Base-by-base conservation (phyloP, 2,888 invertebrate genomes). In the Argyresthia goedartella region DNA sequence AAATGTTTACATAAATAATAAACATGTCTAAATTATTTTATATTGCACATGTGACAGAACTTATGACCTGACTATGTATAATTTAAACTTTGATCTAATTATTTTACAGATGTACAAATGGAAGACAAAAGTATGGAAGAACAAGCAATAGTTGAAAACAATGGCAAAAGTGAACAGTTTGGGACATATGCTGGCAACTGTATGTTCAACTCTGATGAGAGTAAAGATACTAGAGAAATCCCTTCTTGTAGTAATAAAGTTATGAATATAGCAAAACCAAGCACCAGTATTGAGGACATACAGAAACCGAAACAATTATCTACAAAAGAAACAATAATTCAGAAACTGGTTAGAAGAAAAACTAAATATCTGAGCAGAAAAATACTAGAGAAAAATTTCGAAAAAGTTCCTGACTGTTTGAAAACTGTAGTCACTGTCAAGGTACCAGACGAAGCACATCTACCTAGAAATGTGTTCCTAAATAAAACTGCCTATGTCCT, bases 381-480 rank as follows among this genome's bases (percentile, higher is more conserved):
- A 55, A 58, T 41, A 9, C 41, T 69, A 6, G 60, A 67, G 33
- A 64, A 62, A 47, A 55, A 52, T 58, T 78, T 80, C 50, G 62
- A 69, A 46, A 61, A 60, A 51, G 51, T 84, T 42, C 79, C 82
- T 16, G 71, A 77, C n/a, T 65, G 60, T 15, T 60, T 67, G 47
- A 66, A 71, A 54, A 58, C 63, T 34, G 51, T 65, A n/a, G 64
- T 76, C 1, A 65, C 65, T 25, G 52, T 81, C 0, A 69, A 69
- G 49, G 69, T 66, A 6, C 81, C 85, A 1, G 65, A 71, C 4
- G 68, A 69, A 53, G 53, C 66, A 51, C 65, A 62, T 49, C 58
- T 84, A 51, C 85, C 85, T 8, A 60, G 67, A 55, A 74, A 73
- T 57, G 63, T 84, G 50, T 66, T 63, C 52, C 63, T 79, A n/a